Evolutionary conservation across 2,797 vertebrate genomes (phyloP).

Genomic region (Sebastolobus alascanus): DNA sequence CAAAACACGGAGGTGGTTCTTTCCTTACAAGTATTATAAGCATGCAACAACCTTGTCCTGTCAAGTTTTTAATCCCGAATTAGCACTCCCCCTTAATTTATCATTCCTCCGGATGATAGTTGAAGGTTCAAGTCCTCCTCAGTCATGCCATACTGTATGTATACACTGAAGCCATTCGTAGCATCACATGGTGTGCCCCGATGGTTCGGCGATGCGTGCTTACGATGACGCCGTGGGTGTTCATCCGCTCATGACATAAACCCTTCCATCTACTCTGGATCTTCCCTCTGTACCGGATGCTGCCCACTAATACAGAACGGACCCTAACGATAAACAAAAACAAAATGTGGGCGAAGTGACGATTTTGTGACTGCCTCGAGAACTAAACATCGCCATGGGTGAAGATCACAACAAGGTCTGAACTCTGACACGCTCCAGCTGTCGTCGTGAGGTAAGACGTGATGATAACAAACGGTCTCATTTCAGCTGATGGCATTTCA

Average conservation of each 20-base stretch:
- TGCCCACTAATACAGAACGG: conserved; percentile 56
- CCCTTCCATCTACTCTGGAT: conserved; percentile 46
- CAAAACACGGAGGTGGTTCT: neutral
- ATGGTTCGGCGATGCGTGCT: conserved; percentile 18
- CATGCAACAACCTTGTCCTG: neutral
- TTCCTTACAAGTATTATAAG: neutral
- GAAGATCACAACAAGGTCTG: conserved; percentile 60
- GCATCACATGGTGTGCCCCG: neutral
- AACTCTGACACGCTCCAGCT: conserved; percentile 44
- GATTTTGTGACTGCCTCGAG: conserved; percentile 34
- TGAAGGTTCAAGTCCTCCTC: conserved; percentile 6
- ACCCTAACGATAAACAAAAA: conserved; percentile 61
- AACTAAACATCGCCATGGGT: conserved; percentile 49
- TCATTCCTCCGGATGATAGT: conserved; percentile 13
- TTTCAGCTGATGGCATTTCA: neutral
- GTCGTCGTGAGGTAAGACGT: conserved; percentile 30
- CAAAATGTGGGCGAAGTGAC: conserved; percentile 58
- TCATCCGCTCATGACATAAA: conserved; percentile 44
- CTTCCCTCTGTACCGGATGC: conserved; percentile 40
- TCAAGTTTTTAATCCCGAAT: conserved; percentile 8
- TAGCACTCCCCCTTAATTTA: conserved; percentile 14
- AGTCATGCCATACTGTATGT: neutral
- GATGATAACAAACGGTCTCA: conserved; percentile 37
- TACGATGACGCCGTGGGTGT: conserved; percentile 35
- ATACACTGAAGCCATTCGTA: neutral